Evolutionary conservation across 2,888 invertebrate genomes (phyloP).

Genomic region (Diloba caeruleocephala): DNA sequence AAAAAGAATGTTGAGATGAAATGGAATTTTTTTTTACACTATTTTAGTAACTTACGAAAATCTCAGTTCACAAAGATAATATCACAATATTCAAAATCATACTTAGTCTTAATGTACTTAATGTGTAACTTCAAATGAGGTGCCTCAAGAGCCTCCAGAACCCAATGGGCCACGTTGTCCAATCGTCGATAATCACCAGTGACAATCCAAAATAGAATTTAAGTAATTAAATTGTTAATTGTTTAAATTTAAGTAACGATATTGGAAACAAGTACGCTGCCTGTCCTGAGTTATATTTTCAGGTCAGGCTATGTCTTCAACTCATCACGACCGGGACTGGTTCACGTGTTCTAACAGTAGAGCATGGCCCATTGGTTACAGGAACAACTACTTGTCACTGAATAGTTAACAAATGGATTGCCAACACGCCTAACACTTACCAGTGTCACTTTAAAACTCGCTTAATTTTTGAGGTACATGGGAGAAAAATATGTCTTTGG

Average conservation of each 20-base stretch:
- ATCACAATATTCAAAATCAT: constrained; percentile 42
- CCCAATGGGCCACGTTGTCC: neutral
- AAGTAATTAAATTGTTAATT: too few species aligned
- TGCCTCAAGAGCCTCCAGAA: constrained; percentile 1
- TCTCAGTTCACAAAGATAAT: constrained; percentile 22
- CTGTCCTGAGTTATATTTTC: too few species aligned
- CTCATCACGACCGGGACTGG: too few species aligned
- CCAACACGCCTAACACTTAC: neutral
- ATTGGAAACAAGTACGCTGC: too few species aligned
- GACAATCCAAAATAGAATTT: too few species aligned
- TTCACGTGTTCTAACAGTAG: too few species aligned
- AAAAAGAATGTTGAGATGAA: neutral
- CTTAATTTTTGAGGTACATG: too few species aligned
- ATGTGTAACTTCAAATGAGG: constrained; percentile 17
- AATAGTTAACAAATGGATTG: constrained; percentile 5
- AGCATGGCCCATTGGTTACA: constrained; percentile 13
- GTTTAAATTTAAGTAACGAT: too few species aligned
- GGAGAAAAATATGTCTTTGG: too few species aligned
- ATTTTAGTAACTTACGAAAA: constrained; percentile 25
- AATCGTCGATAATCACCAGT: neutral
- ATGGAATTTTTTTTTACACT: too few species aligned
- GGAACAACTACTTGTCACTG: constrained; percentile 12
- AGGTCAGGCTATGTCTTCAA: too few species aligned
- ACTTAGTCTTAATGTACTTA: constrained; percentile 27
- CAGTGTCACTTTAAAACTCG: too few species aligned